Evolutionary conservation across 2,113 vertebrate species (phyloP).

Genomic region (Tichodroma muraria): DNA sequence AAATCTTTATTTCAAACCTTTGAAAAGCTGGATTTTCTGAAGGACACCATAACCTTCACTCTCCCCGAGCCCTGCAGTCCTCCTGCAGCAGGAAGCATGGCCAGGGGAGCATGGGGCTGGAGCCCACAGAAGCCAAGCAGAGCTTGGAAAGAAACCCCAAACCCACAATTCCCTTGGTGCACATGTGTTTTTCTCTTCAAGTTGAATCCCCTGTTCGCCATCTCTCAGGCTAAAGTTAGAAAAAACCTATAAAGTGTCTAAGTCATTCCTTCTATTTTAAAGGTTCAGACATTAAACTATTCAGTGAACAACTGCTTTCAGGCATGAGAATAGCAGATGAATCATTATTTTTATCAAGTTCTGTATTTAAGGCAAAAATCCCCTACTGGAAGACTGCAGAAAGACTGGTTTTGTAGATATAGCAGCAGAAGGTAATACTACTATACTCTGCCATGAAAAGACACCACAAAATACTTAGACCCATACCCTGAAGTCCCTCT

Average conservation of each 20-base stretch:
- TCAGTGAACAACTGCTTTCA: not conserved
- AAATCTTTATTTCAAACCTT: not conserved
- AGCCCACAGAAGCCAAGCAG: not conserved
- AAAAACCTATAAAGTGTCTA: not conserved
- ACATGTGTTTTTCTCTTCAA: constrained; percentile 4
- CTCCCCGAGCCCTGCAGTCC: not conserved
- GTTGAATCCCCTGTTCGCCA: fast-evolving
- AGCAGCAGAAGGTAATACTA: not conserved
- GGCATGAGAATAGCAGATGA: not conserved
- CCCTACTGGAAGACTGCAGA: not conserved
- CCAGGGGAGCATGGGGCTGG: not conserved
- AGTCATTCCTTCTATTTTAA: not conserved
- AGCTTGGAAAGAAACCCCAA: not conserved
- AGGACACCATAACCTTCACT: not conserved
- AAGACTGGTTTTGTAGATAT: not conserved
- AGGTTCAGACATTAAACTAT: constrained; percentile 2
- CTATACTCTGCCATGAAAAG: not conserved
- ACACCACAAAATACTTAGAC: not conserved
- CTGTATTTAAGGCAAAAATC: not conserved
- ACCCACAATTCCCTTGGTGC: not conserved
- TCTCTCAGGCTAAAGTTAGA: not conserved
- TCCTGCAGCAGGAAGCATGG: not conserved
- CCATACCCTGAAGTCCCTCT: not conserved
- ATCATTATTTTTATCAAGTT: constrained; percentile 14
- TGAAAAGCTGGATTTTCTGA: not conserved